phyloP scores from a whole-genome alignment of 1,140 invertebrate genomes.

The Mizuhopecten yessoensis region DNA sequence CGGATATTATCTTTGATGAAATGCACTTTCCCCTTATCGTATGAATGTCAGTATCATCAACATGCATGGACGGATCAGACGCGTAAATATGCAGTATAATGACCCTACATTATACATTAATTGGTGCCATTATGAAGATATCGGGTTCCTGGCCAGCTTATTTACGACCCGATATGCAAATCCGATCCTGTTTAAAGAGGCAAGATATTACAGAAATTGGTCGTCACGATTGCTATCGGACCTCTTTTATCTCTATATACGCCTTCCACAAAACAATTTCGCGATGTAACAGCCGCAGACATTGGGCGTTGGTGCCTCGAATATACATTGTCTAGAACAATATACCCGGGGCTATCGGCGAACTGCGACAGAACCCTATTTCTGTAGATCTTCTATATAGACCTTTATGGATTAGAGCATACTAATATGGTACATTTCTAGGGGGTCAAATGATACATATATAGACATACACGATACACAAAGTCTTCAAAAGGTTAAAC shows the following conservation, averaged over 20 bases:
- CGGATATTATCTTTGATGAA: not conserved
- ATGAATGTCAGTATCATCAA: constrained; percentile 30
- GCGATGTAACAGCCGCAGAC: not conserved
- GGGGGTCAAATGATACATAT: not conserved
- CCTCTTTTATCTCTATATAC: not conserved
- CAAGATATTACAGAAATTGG: not conserved
- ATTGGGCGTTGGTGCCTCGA: not conserved
- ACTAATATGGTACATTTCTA: not conserved
- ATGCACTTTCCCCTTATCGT: constrained; percentile 2
- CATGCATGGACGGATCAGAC: constrained; percentile 31
- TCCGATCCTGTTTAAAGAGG: not conserved
- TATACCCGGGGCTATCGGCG: not conserved
- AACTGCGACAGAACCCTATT: not conserved
- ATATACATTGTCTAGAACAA: not conserved
- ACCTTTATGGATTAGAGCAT: not conserved
- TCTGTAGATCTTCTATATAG: not conserved
- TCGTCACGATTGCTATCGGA: not conserved
- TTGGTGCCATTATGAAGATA: constrained; percentile 10
- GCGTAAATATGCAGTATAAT: constrained; percentile 34
- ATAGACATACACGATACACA: not conserved
- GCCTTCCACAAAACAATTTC: not conserved
- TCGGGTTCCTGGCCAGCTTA: not conserved
- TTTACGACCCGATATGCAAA: constrained; percentile 38
- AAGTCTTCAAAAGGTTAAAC: too few species aligned
- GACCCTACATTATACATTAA: constrained; percentile 11